These are phyloP conservation scores for Acanthurus leucopareius DNA, from an alignment of 2,797 vertebrate species.

Conservation along the genomic window DNA sequence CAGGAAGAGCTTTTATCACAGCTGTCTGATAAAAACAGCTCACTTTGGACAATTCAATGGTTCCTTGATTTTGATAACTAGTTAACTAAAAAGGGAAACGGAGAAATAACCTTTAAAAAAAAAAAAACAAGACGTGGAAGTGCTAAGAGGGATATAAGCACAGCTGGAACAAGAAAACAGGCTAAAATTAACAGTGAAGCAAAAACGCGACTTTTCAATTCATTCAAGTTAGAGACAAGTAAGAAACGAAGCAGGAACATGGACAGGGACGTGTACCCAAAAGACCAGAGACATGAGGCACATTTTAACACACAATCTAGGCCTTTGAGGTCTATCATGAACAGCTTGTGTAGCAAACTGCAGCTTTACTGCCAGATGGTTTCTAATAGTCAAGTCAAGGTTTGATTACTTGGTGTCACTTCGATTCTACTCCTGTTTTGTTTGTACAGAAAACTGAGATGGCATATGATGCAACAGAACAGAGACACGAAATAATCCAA, in stretches of 20 bases:
- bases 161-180: constrained; percentile 76
- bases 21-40: constrained; percentile 40
- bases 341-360: constrained; percentile 47
- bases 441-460: constrained; percentile 33
- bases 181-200: constrained; percentile 68
- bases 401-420: constrained; percentile 49
- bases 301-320: constrained; percentile 58
- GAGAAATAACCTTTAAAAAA: constrained; percentile 47
- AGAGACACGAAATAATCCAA: constrained; percentile 47
- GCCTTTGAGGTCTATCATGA: constrained; percentile 44
- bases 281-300: constrained; percentile 68
- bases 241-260: constrained; percentile 53
- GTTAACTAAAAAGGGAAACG: constrained; percentile 34
- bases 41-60: constrained; percentile 33
- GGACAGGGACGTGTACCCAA: constrained; percentile 33
- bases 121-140: constrained; percentile 57
- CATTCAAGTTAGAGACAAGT: constrained; percentile 47
- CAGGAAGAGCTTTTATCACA: constrained; percentile 46
- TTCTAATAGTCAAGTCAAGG: constrained; percentile 41
- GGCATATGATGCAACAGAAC: constrained; percentile 6
- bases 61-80: constrained; percentile 39
- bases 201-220: constrained; percentile 50
- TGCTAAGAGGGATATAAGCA: constrained; percentile 75
- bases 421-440: constrained; percentile 13
- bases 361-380: constrained; percentile 47